Base-by-base conservation (phyloP, 2,797 vertebrate species). In the Micropoecilia bifurca region DNA sequence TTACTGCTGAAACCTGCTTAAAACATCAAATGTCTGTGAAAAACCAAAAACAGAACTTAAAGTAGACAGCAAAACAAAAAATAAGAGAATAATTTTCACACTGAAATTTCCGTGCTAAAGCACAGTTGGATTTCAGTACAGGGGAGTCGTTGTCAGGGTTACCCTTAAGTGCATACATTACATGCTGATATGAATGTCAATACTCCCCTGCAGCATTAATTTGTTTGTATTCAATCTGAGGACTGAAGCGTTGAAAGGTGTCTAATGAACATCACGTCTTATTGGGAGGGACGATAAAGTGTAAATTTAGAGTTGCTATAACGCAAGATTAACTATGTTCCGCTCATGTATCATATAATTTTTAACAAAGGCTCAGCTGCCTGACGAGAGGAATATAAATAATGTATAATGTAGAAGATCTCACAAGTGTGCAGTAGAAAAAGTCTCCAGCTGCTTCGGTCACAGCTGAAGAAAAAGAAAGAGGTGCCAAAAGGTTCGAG, bases 281-380 rank as follows among this genome's bases (percentile, higher is more conserved):
- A 33, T 36, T 63, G 30, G 7, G 28, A 9, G 30, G 59, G 28
- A 63, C 14, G 30, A 28, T 46, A 2, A 10, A 47, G 46, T 48
- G 30, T 22, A 73, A 50, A 73, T 47, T 7, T 45, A 18, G 45
- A 30, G 30, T 36, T 63, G 4, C 48, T 25, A 57, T 68, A 63
- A 59, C 39, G 48, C 69, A 30, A 68, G 71, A 75, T 47, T 59
- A 68, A 57, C 71, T 68, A 22, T 66, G 28, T 74, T 73, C n/a
- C 72, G 33, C 22, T 71, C 48, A 57, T 71, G 28, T 57, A 80
- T 71, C 20, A 69, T 41, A 80, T 80, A 13, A 80, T 71, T 76
- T 80, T 20, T 33, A 18, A 36, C 2, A 47, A 36, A 74, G 18
- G 46, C 71, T 50, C 78, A 74, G 59, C 71, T 50, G 45, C 16